Evolutionary conservation across 1,140 invertebrate species (phyloP).

Genomic region (Chironomus striatipennis): DNA sequence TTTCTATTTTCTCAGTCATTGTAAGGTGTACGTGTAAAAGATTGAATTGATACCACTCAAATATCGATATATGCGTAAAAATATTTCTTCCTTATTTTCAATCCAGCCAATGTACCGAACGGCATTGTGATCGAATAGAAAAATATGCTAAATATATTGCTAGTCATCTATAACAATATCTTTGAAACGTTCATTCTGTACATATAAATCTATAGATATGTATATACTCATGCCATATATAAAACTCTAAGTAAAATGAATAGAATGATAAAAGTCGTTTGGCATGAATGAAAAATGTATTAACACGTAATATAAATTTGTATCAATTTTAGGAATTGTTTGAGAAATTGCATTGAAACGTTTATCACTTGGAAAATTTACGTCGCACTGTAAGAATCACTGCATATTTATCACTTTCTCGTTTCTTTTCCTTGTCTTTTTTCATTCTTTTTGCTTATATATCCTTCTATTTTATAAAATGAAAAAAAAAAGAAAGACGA

Average conservation of each 20-base stretch:
- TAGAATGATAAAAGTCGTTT: slow-evolving; percentile 21
- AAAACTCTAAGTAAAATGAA: neutral
- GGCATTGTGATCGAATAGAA: slow-evolving; percentile 22
- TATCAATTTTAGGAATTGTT: slow-evolving; percentile 16
- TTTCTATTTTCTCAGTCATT: neutral
- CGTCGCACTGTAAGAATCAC: neutral
- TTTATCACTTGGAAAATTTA: slow-evolving; percentile 15
- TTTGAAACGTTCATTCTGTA: slow-evolving; percentile 11
- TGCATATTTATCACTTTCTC: neutral
- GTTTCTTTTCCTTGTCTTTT: too few relatives aligned
- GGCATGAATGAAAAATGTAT: slow-evolving; percentile 19
- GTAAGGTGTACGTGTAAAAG: slow-evolving; percentile 20
- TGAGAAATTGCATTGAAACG: slow-evolving; percentile 21
- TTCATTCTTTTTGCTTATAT: too few relatives aligned
- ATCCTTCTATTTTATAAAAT: neutral
- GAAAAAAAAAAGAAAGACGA: neutral
- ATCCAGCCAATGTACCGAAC: neutral
- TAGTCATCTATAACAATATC: slow-evolving; percentile 22
- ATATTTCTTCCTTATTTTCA: neutral
- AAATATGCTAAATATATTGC: slow-evolving; percentile 22
- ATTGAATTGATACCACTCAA: slow-evolving; percentile 4
- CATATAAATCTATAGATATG: neutral
- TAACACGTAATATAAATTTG: slow-evolving; percentile 21
- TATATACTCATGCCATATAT: neutral
- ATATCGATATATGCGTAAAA: slow-evolving; percentile 20